phyloP scores from a whole-genome alignment of 1,140 invertebrate genomes.

The Alviniconcha marisindica region DNA sequence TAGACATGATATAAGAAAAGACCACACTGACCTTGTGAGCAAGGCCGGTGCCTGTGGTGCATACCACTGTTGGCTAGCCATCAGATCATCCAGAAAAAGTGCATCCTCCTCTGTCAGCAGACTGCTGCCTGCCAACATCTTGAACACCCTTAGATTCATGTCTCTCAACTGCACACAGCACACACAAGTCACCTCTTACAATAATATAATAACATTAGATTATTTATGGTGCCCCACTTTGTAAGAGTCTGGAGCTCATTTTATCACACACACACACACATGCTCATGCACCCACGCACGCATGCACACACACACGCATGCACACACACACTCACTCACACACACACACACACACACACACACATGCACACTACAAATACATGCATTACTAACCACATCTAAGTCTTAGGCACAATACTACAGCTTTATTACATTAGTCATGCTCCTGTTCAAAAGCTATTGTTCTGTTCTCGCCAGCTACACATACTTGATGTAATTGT shows the following conservation, averaged over 20 bases:
- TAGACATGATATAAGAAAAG: too few relatives aligned
- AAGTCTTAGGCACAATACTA: too few relatives aligned
- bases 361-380: background rate
- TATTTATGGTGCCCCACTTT: too few relatives aligned
- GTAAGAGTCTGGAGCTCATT: too few relatives aligned
- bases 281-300: background rate
- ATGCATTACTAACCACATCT: too few relatives aligned
- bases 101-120: conserved; percentile 9
- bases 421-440: too few relatives aligned
- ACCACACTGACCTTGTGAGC: background rate
- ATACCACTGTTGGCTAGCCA: background rate
- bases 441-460: too few relatives aligned
- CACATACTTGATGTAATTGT: too few relatives aligned
- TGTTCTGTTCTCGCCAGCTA: too few relatives aligned
- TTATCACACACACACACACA: too few relatives aligned
- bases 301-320: background rate
- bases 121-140: background rate
- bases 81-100: conserved; percentile 1
- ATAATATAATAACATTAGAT: too few relatives aligned
- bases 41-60: background rate
- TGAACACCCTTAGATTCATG: background rate
- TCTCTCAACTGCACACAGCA: background rate
- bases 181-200: too few relatives aligned
- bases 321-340: background rate
- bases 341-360: conserved; percentile 18